phyloP scores from a whole-genome alignment of 2,888 invertebrate species.

The Cerastoderma edule region DNA sequence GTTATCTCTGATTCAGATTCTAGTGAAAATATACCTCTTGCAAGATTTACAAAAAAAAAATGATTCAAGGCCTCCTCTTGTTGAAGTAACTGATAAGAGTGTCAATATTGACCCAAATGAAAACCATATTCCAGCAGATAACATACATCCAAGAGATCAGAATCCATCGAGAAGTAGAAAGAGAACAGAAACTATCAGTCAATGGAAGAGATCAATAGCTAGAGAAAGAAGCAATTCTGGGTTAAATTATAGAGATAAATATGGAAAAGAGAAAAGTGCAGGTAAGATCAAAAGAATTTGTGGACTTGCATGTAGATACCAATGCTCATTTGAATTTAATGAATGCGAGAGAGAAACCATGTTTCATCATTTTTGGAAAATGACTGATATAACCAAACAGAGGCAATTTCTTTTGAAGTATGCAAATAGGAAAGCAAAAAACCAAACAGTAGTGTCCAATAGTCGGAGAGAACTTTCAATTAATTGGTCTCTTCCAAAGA shows the following conservation, averaged over 20 bases:
- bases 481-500: slow-evolving; percentile 21
- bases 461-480: slow-evolving; percentile 19
- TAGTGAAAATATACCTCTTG: slow-evolving; percentile 3
- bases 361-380: not conserved
- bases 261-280: not conserved
- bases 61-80: not conserved
- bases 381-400: not conserved
- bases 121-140: not conserved
- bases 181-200: not conserved
- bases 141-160: not conserved
- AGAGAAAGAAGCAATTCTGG: slow-evolving; percentile 15
- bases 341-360: slow-evolving; percentile 3
- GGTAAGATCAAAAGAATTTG: slow-evolving; percentile 4
- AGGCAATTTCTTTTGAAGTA: slow-evolving; percentile 30
- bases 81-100: slow-evolving; percentile 9
- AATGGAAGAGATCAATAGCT: slow-evolving; percentile 5
- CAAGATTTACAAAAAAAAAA: not conserved
- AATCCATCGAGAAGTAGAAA: slow-evolving; percentile 11
- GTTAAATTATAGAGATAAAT: slow-evolving; percentile 5
- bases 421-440: slow-evolving; percentile 20
- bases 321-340: slow-evolving; percentile 13
- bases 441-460: not conserved
- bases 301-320: slow-evolving; percentile 18
- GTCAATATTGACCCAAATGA: not conserved
- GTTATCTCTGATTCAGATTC: not conserved